Base-by-base conservation (phyloP, 2,113 vertebrate species). In the Tor tambroides region DNA sequence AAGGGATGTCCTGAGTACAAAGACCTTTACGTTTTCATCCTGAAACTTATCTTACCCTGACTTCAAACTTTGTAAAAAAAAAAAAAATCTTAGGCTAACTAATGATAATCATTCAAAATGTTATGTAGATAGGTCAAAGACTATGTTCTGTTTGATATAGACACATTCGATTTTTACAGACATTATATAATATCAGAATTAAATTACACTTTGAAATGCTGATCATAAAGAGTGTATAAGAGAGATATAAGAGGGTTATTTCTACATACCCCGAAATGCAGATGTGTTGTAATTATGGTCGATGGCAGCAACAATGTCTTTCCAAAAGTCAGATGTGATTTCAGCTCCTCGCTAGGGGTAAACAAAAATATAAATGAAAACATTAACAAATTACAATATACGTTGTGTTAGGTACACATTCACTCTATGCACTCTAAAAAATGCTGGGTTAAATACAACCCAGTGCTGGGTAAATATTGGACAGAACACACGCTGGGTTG, bases 201-300 rank as follows among this genome's bases (percentile, higher is more conserved):
- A 23, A 72, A 38, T 23, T 6, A 21, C 8, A 38, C 10, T 38
- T 35, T 23, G 1, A 72, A 72, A 72, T 72, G 21, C 69, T 72
- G 4, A 26, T 43, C 4, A 19, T 30, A 56, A 32, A 56, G 15
- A 6, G 3, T 51, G 35, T 38, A 74, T 74, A 74, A 43, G 1
- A 28, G 14, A 14, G 11, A 14, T 76, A 46, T 75, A 46, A 76
- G 41, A 21, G 26, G 3, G 14, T 28, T 41, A 9, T 67, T 35
- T 67, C 61, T 23, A 4, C 95, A 91, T 95, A 98, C 98, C 97
- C 96, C 96, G 97, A 93, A 98, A 99, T 88, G 98, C 98, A 89
- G 97, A 92, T 79, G 96, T 97, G 94, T 98, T 99, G 93, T 98
- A 99, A 93, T 98, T 98, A 93, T 98, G 95, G 89, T 99, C 97